Conservation (phyloP, 2,888 invertebrate species). For the Trileptium ribeirensis region DNA sequence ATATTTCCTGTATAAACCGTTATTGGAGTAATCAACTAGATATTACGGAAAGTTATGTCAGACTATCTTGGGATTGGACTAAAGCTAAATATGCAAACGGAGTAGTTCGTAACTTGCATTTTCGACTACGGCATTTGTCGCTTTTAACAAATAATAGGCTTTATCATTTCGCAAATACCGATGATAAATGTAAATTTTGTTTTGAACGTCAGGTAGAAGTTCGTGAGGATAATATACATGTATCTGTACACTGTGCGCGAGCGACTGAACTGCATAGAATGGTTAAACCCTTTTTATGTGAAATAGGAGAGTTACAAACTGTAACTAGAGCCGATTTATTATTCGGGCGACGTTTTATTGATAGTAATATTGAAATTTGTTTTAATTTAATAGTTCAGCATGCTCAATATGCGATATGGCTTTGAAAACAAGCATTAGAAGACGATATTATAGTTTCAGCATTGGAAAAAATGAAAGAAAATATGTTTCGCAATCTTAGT, state of each 20-base stretch:
- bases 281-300: background rate
- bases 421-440: background rate
- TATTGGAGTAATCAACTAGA: background rate
- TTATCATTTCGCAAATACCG: background rate
- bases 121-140: background rate
- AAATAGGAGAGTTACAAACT: background rate
- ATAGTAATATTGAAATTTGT: background rate
- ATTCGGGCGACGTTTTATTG: background rate
- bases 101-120: background rate
- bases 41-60: background rate
- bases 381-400: background rate
- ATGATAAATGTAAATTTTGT: background rate
- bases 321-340: background rate
- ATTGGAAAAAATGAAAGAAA: background rate
- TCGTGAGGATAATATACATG: background rate
- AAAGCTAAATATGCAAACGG: background rate
- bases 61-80: background rate
- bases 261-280: background rate
- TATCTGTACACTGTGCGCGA: background rate
- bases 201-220: background rate
- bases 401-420: background rate
- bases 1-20: background rate
- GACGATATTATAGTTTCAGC: background rate
- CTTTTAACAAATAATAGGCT: background rate
- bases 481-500: background rate